phyloP scores from a whole-genome alignment of 2,113 vertebrate genomes.

The Kryptolebias marmoratus region DNA sequence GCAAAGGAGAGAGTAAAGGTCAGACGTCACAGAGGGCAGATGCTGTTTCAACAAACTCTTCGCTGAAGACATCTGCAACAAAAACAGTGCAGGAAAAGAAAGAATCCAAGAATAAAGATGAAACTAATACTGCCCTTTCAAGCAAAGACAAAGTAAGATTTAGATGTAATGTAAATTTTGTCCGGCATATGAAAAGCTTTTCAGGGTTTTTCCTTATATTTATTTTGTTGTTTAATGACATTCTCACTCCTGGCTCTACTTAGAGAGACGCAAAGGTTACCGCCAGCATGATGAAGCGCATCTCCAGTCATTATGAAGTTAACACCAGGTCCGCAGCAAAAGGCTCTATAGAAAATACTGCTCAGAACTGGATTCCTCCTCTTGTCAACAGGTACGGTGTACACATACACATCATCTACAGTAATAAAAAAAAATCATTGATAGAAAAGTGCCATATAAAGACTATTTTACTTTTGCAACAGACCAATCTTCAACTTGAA shows the following conservation, averaged over 20 bases:
- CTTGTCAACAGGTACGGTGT: constrained; percentile 52
- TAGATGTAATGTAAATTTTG: not conserved
- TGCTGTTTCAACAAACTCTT: constrained; percentile 4
- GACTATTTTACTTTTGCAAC: constrained; percentile 12
- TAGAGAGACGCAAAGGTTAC: constrained; percentile 64
- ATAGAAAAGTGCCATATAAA: not conserved
- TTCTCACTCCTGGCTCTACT: not conserved
- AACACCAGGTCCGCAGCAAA: constrained; percentile 27
- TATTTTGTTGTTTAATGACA: not conserved
- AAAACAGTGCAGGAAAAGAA: constrained; percentile 29
- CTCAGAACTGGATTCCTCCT: constrained; percentile 20
- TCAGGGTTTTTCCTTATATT: fast-evolving
- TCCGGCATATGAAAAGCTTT: not conserved
- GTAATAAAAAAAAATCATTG: not conserved
- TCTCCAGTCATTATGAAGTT: constrained; percentile 70
- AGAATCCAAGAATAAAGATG: not conserved
- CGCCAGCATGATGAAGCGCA: constrained; percentile 70
- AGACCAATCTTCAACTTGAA: constrained; percentile 67
- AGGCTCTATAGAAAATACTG: not conserved
- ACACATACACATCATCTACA: not conserved
- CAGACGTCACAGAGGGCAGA: constrained; percentile 10
- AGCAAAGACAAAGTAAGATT: constrained; percentile 60
- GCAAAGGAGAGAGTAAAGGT: constrained; percentile 26
- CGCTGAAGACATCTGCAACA: constrained; percentile 25
- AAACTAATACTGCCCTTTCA: constrained; percentile 10